These are phyloP conservation scores for Scomberomorus guttatus DNA, from an alignment of 2,797 vertebrate species.

Conservation along the genomic window DNA sequence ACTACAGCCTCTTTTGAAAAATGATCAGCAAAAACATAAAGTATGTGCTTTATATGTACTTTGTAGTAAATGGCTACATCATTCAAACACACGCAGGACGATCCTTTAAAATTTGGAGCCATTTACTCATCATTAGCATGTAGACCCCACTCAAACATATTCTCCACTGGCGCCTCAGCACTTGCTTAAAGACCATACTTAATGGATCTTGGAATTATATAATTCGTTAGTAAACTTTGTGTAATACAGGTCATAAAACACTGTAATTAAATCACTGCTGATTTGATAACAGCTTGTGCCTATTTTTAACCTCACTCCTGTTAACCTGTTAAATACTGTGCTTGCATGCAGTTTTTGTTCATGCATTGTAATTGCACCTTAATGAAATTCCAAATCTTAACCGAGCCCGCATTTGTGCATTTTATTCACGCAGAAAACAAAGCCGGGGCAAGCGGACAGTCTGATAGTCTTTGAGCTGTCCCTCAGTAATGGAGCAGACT, in stretches of 20 bases:
- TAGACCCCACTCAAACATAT: conserved; percentile 44
- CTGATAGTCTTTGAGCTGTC: conserved; percentile 12
- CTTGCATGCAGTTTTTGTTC: conserved; percentile 10
- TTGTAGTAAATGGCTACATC: conserved; percentile 3
- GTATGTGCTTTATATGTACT: neutral
- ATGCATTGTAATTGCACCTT: conserved; percentile 27
- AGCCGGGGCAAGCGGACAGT: conserved; percentile 20
- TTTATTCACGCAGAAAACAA: conserved; percentile 32
- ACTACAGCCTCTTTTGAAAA: conserved; percentile 6
- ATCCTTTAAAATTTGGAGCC: conserved; percentile 34
- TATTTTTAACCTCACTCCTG: conserved; percentile 27
- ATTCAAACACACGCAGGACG: conserved; percentile 2
- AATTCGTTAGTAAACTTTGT: conserved; percentile 72
- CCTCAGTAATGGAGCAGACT: conserved; percentile 62
- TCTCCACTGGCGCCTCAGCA: conserved; percentile 56
- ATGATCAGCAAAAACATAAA: neutral
- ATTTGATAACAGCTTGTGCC: conserved; percentile 48
- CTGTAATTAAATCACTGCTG: conserved; percentile 52
- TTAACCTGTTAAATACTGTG: conserved; percentile 32
- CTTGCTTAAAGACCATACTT: conserved; percentile 49
- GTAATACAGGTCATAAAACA: conserved; percentile 70
- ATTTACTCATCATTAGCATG: conserved; percentile 55
- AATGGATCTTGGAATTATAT: conserved; percentile 54
- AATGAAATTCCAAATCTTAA: conserved; percentile 39
- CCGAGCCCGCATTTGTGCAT: conserved; percentile 10